phyloP scores from a whole-genome alignment of 2,888 invertebrate species.

The Argyresthia goedartella region DNA sequence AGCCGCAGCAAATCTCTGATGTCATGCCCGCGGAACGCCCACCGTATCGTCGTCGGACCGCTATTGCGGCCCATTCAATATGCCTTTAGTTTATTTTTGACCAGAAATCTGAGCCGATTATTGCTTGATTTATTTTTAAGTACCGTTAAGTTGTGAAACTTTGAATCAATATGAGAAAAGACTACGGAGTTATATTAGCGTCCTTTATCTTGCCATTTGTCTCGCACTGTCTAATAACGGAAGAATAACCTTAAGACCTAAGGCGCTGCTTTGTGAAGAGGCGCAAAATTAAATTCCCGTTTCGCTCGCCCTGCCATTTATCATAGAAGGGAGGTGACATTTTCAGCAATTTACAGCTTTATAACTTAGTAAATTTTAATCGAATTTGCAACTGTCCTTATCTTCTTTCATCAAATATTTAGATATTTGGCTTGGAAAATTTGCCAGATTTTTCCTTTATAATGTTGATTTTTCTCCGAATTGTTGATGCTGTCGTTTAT shows the following conservation, averaged over 20 bases:
- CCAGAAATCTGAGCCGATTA: neutral
- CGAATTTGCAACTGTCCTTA: constrained; percentile 15
- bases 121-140: neutral
- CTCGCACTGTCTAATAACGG: constrained; percentile 2
- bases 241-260: constrained; percentile 1
- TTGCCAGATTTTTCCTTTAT: neutral
- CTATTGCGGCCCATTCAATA: constrained; percentile 14
- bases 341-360: constrained; percentile 21
- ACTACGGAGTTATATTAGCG: neutral
- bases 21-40: constrained; percentile 37
- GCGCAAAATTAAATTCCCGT: constrained; percentile 20
- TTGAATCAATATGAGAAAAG: neutral
- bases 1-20: constrained; percentile 33
- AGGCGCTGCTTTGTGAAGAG: constrained; percentile 7
- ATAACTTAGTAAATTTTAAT: constrained; percentile 13
- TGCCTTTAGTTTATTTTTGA: neutral
- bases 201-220: neutral
- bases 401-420: constrained; percentile 10
- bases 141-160: neutral
- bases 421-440: neutral
- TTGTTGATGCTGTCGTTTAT: no score
- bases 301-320: constrained; percentile 18
- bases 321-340: constrained; percentile 19
- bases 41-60: constrained; percentile 18
- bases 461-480: no score